Evolutionary conservation across 2,797 vertebrate species (phyloP), one percentile per base, ranked within the genome.

Genomic region (Gymnodraco acuticeps): DNA sequence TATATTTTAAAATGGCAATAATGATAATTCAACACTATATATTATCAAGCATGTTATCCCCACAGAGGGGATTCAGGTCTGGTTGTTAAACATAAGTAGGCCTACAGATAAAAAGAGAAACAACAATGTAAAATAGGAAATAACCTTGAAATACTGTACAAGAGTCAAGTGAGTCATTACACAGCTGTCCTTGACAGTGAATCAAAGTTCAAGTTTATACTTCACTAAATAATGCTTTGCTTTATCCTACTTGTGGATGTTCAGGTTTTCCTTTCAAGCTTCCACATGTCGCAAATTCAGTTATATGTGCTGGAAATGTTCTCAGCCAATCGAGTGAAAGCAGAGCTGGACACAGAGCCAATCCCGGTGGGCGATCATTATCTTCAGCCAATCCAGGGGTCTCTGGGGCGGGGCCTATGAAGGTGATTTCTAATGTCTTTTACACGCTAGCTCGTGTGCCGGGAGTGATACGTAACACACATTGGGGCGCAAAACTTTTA

Each of bases 331-430:
- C 11, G 3, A 0, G 14, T 76, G 27, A 56, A 17, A 3, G 33
- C 43, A 5, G 10, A 3, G 9, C 6, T 0, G 12, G 0, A 1
- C 1, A 0, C 10, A 0, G 2, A 67, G 42, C 82, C 83, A 87
- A 86, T 80, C 1, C 10, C 16, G 1, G 41, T n/a, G 0, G 4
- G 16, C 5, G 2, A 2, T 0, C 1, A 2, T 10, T 41, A 4
- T 14, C 11, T 15, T 16, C 20, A 63, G 41, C 89, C 88, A 90
- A 88, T 92, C 52, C 45, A 12, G 38, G 3, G 16, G 27, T 2
- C 0, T 2, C 0, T 0, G 6, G 72, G 87, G 82, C 77, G 79
- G 77, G 15, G 2, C 16, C 10, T 1, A 3, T 9, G 33, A 38
- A 43, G 1, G 19, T 50, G 3, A 16, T 13, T 47, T 16, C 9